Evolutionary conservation across 2,113 vertebrate genomes (phyloP).

Genomic region (Madoqua kirkii): DNA sequence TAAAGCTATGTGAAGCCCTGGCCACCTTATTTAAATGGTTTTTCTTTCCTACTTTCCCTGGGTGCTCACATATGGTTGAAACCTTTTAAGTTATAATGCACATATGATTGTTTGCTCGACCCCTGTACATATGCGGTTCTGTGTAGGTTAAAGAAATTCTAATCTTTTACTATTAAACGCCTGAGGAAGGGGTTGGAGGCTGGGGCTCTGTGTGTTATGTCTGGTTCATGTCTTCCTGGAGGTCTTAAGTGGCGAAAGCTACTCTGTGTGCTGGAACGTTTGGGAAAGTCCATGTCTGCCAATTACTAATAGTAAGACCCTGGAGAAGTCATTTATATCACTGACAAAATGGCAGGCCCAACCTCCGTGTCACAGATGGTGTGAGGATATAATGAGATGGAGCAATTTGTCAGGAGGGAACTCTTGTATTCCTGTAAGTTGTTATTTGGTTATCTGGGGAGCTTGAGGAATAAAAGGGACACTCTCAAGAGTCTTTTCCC

Average conservation of each 20-base stretch:
- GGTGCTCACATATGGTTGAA: neutral
- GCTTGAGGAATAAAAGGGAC: neutral
- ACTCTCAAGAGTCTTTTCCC: neutral
- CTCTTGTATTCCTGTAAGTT: neutral
- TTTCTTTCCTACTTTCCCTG: neutral
- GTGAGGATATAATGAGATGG: neutral
- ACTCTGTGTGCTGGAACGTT: neutral
- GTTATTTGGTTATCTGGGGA: neutral
- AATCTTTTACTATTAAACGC: neutral
- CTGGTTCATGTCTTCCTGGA: neutral
- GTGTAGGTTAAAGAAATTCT: neutral
- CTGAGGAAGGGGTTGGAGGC: neutral
- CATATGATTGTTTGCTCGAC: neutral
- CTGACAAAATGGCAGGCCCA: neutral
- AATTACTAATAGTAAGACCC: neutral
- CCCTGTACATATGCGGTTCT: neutral
- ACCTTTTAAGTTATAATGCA: neutral
- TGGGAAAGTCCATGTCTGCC: neutral
- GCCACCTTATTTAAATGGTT: neutral
- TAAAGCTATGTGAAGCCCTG: neutral
- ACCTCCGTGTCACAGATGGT: neutral
- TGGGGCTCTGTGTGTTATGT: neutral
- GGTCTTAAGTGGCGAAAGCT: neutral
- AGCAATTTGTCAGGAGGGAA: neutral
- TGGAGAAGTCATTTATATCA: neutral